A percentile compares a stretch with the other conserved stretches of the same genome.
These are phyloP conservation scores for Shinisaurus crocodilurus DNA, from an alignment of 2,113 vertebrate species.

Conservation along the genomic window DNA sequence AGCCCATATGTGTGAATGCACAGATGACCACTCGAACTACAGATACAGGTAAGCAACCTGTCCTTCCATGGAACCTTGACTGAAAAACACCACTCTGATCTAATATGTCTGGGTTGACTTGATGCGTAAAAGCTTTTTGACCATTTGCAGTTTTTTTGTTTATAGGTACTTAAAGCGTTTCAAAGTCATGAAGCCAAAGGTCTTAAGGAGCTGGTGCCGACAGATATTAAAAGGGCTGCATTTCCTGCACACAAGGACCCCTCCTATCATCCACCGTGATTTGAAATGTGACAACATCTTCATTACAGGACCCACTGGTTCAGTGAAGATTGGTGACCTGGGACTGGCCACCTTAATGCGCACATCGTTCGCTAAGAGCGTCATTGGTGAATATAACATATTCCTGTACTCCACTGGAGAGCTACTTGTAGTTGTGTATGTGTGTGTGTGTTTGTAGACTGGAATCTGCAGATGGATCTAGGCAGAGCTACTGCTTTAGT, in stretches of 20 bases:
- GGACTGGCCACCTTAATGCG: constrained; percentile 95
- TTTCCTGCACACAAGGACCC: constrained; percentile 93
- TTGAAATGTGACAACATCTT: constrained; percentile 98
- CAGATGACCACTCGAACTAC: too few species aligned
- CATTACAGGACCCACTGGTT: constrained; percentile 95
- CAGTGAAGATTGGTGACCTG: constrained; percentile 95
- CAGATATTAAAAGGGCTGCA: constrained; percentile 96
- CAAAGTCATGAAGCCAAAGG: constrained; percentile 98
- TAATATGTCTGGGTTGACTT: not conserved
- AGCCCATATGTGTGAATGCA: too few species aligned
- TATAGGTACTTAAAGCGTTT: constrained; percentile 94
- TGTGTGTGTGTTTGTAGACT: not conserved
- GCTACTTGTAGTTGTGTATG: not conserved
- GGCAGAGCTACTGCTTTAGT: not conserved
- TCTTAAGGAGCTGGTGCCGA: constrained; percentile 94
- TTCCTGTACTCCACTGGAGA: not conserved
- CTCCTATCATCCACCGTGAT: constrained; percentile 95
- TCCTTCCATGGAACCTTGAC: not conserved
- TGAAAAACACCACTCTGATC: not conserved
- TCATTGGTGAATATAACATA: constrained; percentile 85
- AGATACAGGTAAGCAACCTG: too few species aligned
- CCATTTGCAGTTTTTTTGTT: constrained; percentile 13
- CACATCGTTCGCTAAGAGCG: constrained; percentile 95
- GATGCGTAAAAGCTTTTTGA: not conserved
- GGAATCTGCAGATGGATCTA: not conserved